Percentiles rank a stretch among this genome's conserved stretches.
phyloP scores from a whole-genome alignment of 1,140 invertebrate genomes.

The Colletes latitarsis region DNA sequence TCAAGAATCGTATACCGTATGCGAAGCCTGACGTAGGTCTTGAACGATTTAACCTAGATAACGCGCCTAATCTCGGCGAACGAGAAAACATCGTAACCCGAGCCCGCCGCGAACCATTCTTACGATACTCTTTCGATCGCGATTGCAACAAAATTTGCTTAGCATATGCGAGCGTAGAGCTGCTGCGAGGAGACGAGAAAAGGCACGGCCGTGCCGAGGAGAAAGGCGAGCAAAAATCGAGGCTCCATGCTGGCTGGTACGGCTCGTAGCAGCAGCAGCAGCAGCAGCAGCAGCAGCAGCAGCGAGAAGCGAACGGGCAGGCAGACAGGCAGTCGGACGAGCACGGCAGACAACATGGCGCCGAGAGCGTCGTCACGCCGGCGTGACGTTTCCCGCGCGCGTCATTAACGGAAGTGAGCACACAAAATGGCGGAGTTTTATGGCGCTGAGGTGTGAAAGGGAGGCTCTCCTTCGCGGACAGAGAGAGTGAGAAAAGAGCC shows the following conservation, averaged over 20 bases:
- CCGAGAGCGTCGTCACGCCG: constrained; percentile 73
- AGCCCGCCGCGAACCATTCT: neutral
- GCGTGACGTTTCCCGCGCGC: constrained; percentile 77
- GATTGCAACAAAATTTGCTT: constrained; percentile 22
- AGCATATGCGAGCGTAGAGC: neutral
- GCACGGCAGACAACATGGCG: constrained; percentile 79
- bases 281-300: constrained; percentile 49
- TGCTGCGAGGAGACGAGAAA: constrained; percentile 43
- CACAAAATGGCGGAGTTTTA: constrained; percentile 78
- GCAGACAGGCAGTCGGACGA: constrained; percentile 66
- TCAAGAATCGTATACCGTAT: constrained; percentile 55
- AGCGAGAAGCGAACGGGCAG: constrained; percentile 49
- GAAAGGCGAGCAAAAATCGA: constrained; percentile 75
- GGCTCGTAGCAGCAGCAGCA: constrained; percentile 55
- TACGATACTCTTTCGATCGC: neutral
- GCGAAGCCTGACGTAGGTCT: constrained; percentile 52
- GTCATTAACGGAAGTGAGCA: constrained; percentile 78
- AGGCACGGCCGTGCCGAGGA: constrained; percentile 49
- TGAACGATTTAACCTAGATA: constrained; percentile 57
- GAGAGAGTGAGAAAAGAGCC: constrained; percentile 31
- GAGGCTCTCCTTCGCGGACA: constrained; percentile 15
- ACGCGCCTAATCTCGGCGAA: constrained; percentile 37
- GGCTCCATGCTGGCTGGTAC: constrained; percentile 78
- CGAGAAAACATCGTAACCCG: constrained; percentile 41
- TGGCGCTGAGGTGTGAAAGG: constrained; percentile 76